phyloP scores from a whole-genome alignment of 1,140 invertebrate species.

The Drosophila ogumai region DNA sequence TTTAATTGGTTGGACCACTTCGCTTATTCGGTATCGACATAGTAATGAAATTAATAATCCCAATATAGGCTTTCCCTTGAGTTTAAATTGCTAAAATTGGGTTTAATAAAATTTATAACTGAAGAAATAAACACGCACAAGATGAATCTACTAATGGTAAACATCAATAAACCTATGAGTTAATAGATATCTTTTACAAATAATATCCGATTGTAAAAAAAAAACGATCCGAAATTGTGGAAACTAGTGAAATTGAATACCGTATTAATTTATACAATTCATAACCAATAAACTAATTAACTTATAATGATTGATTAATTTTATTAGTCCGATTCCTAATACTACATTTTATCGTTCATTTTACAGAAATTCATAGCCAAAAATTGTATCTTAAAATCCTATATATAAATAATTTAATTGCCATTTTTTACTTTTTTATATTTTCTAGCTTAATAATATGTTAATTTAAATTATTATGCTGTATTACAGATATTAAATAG shows the following conservation, averaged over 20 bases:
- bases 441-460: too few relatives aligned
- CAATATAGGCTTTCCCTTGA: neutral
- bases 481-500: too few relatives aligned
- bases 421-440: too few relatives aligned
- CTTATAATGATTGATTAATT: neutral
- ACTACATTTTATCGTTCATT: too few relatives aligned
- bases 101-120: neutral
- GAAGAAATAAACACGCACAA: neutral
- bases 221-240: too few relatives aligned
- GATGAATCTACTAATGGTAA: neutral
- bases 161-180: neutral
- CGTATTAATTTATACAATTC: too few relatives aligned
- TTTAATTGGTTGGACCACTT: neutral
- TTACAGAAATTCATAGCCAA: too few relatives aligned
- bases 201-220: neutral
- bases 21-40: neutral
- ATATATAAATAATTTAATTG: too few relatives aligned
- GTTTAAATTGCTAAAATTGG: neutral
- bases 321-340: neutral
- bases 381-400: too few relatives aligned
- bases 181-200: neutral
- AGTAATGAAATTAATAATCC: slow-evolving; percentile 9
- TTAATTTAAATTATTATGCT: too few relatives aligned
- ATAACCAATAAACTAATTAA: neutral
- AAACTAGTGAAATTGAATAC: too few relatives aligned